Base-by-base conservation (phyloP, 2,113 vertebrate species). In the Carassius carassius region DNA sequence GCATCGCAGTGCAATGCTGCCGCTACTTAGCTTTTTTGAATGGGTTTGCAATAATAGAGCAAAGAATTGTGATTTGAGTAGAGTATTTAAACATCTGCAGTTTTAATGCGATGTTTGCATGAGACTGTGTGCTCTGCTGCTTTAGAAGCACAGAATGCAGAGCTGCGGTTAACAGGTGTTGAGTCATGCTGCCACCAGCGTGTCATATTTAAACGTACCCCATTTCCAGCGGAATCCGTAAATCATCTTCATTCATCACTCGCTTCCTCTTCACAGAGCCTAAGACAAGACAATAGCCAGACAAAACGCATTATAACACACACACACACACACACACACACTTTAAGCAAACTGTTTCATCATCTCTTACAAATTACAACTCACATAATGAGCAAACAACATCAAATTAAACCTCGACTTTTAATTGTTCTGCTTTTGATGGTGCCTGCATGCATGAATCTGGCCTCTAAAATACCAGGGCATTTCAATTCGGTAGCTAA, bases 211-310 rank as follows among this genome's bases (percentile, higher is more conserved):
- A 85, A 87, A 94, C 97, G 4, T 96, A 99, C 98, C 98, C 97
- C 79, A 97, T 97, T 89, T 98, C 96, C 13, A 99, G 93, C 91
- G 98, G 98, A 88, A 96, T 93, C 88, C 95, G 97, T 76, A 99
- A 93, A 87, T 98, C 96, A 80, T 93, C 95, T 78, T 99, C 98
- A 91, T 98, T 96, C 87, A 96, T 94, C 85, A 97, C 94, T 92
- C 96, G 94, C 94, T 97, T 96, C 90, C 96, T 95, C 94, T 99
- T 99, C 72, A 95, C 96, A 90, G 95, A 94, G 91, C 97, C 98
- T 95, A 89, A 14, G 78, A 84, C 85, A 81, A 91, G 85, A 90
- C 12, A 78, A 87, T 74, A 89, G 84, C 86, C 86, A 81, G 84
- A 86, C 56, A 82, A 78, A 77, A 78, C 32, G 67, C 47, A 74